Evolutionary conservation across 2,797 vertebrate species (phyloP).

Genomic region (Columba guinea): DNA sequence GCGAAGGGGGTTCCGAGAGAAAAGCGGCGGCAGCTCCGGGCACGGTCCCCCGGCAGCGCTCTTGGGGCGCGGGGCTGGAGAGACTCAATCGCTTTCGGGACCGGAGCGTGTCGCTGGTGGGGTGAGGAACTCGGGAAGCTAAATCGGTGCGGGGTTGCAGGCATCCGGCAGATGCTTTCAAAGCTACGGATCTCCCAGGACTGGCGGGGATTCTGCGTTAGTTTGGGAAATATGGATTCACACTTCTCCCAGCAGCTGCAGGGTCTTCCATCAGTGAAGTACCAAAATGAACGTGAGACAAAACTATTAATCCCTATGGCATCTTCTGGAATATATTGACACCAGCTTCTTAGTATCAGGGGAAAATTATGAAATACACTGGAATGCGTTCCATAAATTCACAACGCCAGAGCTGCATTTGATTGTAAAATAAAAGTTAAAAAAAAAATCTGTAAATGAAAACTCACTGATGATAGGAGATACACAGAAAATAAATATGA

Average conservation of each 20-base stretch:
- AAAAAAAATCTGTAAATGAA: not conserved
- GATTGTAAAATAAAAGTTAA: not conserved
- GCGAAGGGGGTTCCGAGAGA: not conserved
- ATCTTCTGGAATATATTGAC: not conserved
- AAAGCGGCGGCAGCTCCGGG: not conserved
- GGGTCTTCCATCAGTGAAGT: not conserved
- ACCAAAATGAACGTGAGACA: not conserved
- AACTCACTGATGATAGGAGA: not conserved
- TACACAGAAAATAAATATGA: not conserved
- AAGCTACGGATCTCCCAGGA: not conserved
- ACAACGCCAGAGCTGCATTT: not conserved
- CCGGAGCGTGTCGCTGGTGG: fast-evolving
- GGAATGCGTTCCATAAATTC: not conserved
- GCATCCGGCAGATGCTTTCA: not conserved
- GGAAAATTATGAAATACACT: not conserved
- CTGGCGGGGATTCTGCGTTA: not conserved
- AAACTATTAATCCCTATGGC: not conserved
- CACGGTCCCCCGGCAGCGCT: not conserved
- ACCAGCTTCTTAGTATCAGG: not conserved
- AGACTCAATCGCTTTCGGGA: fast-evolving
- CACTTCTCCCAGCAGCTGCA: not conserved
- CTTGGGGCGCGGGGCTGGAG: not conserved
- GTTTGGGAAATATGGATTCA: not conserved
- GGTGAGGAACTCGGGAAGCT: not conserved
- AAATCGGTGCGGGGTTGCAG: fast-evolving